Base-by-base conservation (phyloP, 2,888 invertebrate genomes). In the Pomacea canaliculata region DNA sequence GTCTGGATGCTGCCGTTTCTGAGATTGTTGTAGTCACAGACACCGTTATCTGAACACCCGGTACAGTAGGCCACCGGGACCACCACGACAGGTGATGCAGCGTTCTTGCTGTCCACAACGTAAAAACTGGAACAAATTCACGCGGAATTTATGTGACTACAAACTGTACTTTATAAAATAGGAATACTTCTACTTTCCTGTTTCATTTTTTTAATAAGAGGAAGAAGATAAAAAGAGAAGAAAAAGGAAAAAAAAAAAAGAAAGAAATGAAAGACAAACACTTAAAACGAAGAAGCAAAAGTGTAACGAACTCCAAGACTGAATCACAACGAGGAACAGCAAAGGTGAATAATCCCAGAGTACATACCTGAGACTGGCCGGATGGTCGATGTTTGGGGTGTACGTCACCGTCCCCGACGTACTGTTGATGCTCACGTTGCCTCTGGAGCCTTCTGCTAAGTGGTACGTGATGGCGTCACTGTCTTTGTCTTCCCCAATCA, bases 1-100 rank as follows among this genome's bases (percentile, higher is more conserved):
- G 49, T 66, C 23, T 37, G 62, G 46, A 69, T 37, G 12, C 56
- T 65, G 16, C 51, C 19, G 12, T 56, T 56, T 16, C 70, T 59
- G 1, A 60, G 10, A 9, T 51, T 66, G 16, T 66, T 65, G 62
- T 60, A 76, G 71, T 80, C 78, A 49, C 79, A 80, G 7, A 49
- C 2, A 46, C 83, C 84, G 56, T 81, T 79, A 23, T 48, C 63
- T 46, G 62, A 78, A 73, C 85, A 85, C 5, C 78, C 80, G 8
- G 76, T 79, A 73, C 83, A 85, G 46, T 80, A 56, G 13, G 79
- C 76, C 13, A 82, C 68, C 7, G 72, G 71, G 5, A 82, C 70
- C 9, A 79, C 60, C 2, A 68, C n/a, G 9, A 48, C 69, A 5
- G 71, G 62, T 3, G 79, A 72, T 8, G 63, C 63, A 46, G 68